Evolutionary conservation across 2,888 invertebrate genomes (phyloP).

Genomic region (Dasysyrphus tricinctus): DNA sequence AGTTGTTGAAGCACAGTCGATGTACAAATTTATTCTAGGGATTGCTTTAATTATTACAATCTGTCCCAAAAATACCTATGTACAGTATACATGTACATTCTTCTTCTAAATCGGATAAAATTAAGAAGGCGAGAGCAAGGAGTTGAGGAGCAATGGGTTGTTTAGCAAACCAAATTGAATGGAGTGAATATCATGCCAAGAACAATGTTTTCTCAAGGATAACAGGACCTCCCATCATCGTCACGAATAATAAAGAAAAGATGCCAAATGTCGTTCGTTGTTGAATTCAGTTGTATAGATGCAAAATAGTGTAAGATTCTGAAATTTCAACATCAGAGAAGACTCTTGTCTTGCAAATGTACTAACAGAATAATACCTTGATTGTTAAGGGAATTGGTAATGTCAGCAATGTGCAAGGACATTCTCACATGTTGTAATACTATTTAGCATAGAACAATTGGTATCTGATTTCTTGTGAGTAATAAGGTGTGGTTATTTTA

Average conservation of each 20-base stretch:
- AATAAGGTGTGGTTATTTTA: slow-evolving; percentile 14
- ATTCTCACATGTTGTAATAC: slow-evolving; percentile 46
- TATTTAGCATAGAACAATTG: slow-evolving; percentile 66
- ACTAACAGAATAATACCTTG: slow-evolving; percentile 42
- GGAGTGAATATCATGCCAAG: slow-evolving; percentile 36
- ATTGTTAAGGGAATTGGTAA: slow-evolving; percentile 57
- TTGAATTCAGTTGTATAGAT: slow-evolving; percentile 19
- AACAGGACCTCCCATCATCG: slow-evolving; percentile 15
- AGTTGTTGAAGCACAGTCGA: slow-evolving; percentile 7
- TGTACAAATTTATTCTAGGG: slow-evolving; percentile 44
- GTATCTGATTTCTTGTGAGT: slow-evolving; percentile 30
- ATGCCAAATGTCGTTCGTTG: slow-evolving; percentile 50
- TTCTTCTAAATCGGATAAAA: slow-evolving; percentile 64
- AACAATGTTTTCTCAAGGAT: slow-evolving; percentile 4
- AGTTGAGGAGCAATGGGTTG: background rate
- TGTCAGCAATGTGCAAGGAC: slow-evolving; percentile 27
- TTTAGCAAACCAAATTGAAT: slow-evolving; percentile 16
- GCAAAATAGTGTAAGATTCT: slow-evolving; percentile 54
- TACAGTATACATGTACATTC: background rate
- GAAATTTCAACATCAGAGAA: slow-evolving; percentile 40
- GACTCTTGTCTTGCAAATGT: slow-evolving; percentile 48
- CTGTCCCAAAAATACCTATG: slow-evolving; percentile 44
- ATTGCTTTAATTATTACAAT: slow-evolving; percentile 74
- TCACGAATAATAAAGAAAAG: slow-evolving; percentile 28
- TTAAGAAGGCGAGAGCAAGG: slow-evolving; percentile 7